phyloP scores from a whole-genome alignment of 2,888 invertebrate species.

The Bedellia somnulentella region DNA sequence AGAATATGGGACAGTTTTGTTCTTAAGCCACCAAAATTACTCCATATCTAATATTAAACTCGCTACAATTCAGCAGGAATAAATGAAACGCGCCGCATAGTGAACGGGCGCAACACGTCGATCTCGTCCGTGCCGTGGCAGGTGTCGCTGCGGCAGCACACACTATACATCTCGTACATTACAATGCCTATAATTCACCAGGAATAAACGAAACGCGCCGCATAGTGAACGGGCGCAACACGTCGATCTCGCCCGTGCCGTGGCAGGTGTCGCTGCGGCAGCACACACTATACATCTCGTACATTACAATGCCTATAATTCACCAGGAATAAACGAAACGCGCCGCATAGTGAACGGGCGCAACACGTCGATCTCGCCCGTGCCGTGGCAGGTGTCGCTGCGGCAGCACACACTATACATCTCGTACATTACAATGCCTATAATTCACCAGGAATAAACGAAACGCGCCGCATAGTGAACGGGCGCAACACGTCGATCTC shows the following conservation, averaged over 20 bases:
- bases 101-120: slow-evolving; percentile 51
- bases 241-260: slow-evolving; percentile 51
- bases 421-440: no score
- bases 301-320: no score
- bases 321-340: no score
- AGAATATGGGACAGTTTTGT: no score
- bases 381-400: slow-evolving; percentile 59
- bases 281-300: slow-evolving; percentile 43
- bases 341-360: slow-evolving; percentile 52
- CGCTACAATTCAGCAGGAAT: no score
- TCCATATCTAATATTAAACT: no score
- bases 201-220: no score
- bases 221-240: slow-evolving; percentile 52
- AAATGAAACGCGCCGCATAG: slow-evolving; percentile 45
- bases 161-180: slow-evolving; percentile 48
- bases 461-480: slow-evolving; percentile 46
- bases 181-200: no score
- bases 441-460: no score
- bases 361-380: slow-evolving; percentile 46
- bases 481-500: slow-evolving; percentile 52
- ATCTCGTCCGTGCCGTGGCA: slow-evolving; percentile 59
- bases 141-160: slow-evolving; percentile 44
- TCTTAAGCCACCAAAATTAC: no score
- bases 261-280: slow-evolving; percentile 56
- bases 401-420: slow-evolving; percentile 41